phyloP scores from a whole-genome alignment of 1,140 invertebrate species.

The Zaprionus africanus region DNA sequence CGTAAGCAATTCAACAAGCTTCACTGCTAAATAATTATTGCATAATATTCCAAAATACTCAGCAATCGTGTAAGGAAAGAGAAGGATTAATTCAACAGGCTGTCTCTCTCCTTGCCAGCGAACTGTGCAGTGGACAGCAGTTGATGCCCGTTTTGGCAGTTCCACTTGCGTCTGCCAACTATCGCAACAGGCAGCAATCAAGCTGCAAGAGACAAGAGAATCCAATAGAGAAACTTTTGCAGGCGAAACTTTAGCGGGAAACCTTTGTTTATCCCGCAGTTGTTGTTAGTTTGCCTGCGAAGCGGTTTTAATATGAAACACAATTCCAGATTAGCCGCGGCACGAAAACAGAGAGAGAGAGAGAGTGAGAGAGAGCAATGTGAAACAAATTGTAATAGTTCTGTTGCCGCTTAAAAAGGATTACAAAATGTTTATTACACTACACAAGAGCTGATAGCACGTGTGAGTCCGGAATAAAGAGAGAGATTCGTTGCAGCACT shows the following conservation, averaged over 20 bases:
- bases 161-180: neutral
- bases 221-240: neutral
- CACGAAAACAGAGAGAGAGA: too few relatives aligned
- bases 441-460: too few relatives aligned
- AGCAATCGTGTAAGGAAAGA: neutral
- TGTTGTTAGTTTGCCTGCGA: neutral
- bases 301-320: neutral
- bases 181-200: slow-evolving; percentile 3
- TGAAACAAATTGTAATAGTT: too few relatives aligned
- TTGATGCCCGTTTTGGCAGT: neutral
- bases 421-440: too few relatives aligned
- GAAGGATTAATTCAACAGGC: neutral
- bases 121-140: neutral
- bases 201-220: neutral
- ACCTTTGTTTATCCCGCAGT: neutral
- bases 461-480: too few relatives aligned
- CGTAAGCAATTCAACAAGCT: neutral
- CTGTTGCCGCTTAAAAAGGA: too few relatives aligned
- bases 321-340: neutral
- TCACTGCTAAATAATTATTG: neutral
- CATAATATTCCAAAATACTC: neutral
- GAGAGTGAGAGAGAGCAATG: neutral
- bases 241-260: neutral
- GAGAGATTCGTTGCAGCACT: too few relatives aligned
- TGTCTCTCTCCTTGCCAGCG: neutral